phyloP scores from a whole-genome alignment of 2,113 vertebrate genomes.

The Sminthopsis crassicaudata region DNA sequence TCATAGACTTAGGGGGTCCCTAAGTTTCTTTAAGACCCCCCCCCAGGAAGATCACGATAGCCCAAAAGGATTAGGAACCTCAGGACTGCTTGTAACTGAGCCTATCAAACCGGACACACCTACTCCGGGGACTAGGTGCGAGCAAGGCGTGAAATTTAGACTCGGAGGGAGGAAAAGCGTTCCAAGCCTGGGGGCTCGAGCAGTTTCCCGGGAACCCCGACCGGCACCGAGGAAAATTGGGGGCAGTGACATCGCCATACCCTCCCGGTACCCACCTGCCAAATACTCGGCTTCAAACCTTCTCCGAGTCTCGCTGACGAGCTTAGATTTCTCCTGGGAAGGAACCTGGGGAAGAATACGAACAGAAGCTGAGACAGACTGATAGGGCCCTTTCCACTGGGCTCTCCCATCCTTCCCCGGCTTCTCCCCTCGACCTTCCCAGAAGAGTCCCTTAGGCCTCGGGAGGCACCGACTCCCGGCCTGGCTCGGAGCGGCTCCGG shows the following conservation, averaged over 20 bases:
- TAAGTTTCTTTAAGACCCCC: too few relatives aligned
- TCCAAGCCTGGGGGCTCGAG: neutral
- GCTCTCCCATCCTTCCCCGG: fast-evolving
- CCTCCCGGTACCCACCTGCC: slow-evolving; percentile 85
- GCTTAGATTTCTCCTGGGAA: slow-evolving; percentile 86
- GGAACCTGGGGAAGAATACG: slow-evolving; percentile 56
- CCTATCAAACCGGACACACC: neutral
- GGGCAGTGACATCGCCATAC: neutral
- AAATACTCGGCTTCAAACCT: slow-evolving; percentile 92
- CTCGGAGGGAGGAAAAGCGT: too few relatives aligned
- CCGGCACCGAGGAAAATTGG: slow-evolving; percentile 57
- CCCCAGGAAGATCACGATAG: neutral
- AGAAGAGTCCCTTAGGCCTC: neutral
- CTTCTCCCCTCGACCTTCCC: neutral
- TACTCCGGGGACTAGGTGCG: neutral
- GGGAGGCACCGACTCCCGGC: fast-evolving
- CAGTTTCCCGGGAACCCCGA: neutral
- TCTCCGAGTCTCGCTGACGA: slow-evolving; percentile 89
- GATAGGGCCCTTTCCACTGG: fast-evolving
- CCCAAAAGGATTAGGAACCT: neutral
- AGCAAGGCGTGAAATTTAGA: neutral
- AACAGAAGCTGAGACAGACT: slow-evolving; percentile 29
- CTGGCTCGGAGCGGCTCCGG: fast-evolving
- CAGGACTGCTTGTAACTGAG: neutral
- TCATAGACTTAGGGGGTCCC: neutral